phyloP scores from a whole-genome alignment of 2,113 vertebrate species.

The Indicator maculatus region DNA sequence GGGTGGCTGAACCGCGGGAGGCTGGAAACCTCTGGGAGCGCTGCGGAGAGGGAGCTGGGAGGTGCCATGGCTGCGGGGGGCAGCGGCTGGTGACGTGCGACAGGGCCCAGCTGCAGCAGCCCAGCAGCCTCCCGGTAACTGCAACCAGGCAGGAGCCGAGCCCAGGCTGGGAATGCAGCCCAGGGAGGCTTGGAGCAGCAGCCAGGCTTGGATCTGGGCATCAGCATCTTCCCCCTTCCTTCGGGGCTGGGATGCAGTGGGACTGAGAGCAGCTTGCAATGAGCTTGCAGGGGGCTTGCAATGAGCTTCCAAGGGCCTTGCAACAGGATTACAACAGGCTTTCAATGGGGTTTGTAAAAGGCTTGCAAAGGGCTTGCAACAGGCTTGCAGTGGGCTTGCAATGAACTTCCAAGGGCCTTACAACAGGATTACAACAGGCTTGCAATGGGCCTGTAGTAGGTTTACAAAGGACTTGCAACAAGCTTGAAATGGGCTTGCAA shows the following conservation, averaged over 20 bases:
- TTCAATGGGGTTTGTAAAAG: accelerated
- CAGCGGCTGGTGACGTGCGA: accelerated
- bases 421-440: background rate
- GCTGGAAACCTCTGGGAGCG: background rate
- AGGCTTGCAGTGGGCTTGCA: background rate
- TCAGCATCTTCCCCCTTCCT: accelerated
- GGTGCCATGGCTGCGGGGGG: background rate
- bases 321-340: background rate
- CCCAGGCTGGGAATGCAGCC: background rate
- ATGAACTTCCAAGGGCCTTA: background rate
- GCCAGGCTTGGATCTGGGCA: background rate
- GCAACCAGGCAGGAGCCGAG: background rate
- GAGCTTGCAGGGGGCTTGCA: background rate
- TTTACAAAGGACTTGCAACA: accelerated
- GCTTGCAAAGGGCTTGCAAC: accelerated
- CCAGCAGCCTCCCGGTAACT: background rate
- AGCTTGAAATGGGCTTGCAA: background rate
- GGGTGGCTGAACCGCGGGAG: accelerated
- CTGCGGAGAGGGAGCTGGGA: background rate
- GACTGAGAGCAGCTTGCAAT: accelerated
- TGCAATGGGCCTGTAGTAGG: accelerated
- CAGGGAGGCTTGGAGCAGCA: background rate
- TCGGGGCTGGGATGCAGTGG: accelerated
- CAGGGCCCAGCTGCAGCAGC: background rate
- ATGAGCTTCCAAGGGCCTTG: background rate